phyloP scores from a whole-genome alignment of 1,140 invertebrate species.

The Seison nebaliae region DNA sequence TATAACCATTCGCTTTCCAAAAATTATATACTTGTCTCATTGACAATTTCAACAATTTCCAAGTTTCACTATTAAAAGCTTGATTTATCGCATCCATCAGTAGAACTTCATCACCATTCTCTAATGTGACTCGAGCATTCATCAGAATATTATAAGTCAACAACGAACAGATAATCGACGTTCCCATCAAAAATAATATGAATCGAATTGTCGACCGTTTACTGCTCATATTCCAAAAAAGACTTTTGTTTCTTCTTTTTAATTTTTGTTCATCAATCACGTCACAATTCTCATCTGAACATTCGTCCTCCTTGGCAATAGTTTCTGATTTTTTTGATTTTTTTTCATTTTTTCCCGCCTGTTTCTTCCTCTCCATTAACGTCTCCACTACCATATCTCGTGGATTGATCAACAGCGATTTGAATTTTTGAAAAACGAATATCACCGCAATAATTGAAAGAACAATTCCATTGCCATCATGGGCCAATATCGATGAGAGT shows the following conservation, averaged over 20 bases:
- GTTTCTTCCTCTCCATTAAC: too few relatives aligned
- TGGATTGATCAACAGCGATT: too few relatives aligned
- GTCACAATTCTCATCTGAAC: slow-evolving; percentile 15
- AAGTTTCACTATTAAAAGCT: slow-evolving; percentile 55
- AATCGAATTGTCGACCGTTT: slow-evolving; percentile 25
- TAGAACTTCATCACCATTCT: slow-evolving; percentile 60
- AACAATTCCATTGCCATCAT: too few relatives aligned
- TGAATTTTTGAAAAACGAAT: too few relatives aligned
- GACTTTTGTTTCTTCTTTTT: slow-evolving; percentile 25
- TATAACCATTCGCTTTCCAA: slow-evolving; percentile 48
- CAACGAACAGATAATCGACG: slow-evolving; percentile 41
- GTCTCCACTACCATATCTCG: too few relatives aligned
- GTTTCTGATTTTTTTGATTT: too few relatives aligned
- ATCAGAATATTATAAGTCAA: slow-evolving; percentile 57
- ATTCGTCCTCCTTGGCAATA: slow-evolving; percentile 12
- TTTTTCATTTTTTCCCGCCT: too few relatives aligned
- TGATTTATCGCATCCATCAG: slow-evolving; percentile 51
- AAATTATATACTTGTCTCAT: slow-evolving; percentile 45
- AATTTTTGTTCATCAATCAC: slow-evolving; percentile 14
- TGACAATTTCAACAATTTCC: slow-evolving; percentile 32
- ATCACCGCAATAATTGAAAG: too few relatives aligned
- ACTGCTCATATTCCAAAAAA: too few relatives aligned
- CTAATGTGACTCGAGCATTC: slow-evolving; percentile 52
- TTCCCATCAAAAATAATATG: slow-evolving; percentile 33
- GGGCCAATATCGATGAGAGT: too few relatives aligned